Percentiles rank a stretch among this genome's conserved stretches.
Evolutionary conservation across 2,113 vertebrate genomes (phyloP).

Genomic region (Mustelus asterias): DNA sequence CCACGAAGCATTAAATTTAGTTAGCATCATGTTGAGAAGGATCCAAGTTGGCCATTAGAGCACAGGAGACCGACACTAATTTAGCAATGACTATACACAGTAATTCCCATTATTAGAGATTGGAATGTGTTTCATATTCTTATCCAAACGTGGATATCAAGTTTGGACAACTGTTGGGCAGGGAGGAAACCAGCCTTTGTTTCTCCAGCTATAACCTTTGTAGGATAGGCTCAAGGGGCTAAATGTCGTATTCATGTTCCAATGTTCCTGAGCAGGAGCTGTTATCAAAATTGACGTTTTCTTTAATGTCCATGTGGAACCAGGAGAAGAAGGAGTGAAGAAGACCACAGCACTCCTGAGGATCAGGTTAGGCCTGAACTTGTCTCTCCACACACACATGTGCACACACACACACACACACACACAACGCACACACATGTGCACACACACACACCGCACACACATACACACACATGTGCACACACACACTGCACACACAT

Average conservation of each 20-base stretch:
- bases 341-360: too few relatives aligned
- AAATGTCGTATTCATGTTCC: too few relatives aligned
- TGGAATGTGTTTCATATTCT: not conserved
- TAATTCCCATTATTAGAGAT: not conserved
- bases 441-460: too few relatives aligned
- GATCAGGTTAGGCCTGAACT: not conserved
- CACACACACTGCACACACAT: too few relatives aligned
- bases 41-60: not conserved
- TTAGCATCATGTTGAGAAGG: not conserved
- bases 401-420: too few relatives aligned
- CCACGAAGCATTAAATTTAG: not conserved
- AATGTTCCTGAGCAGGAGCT: not conserved
- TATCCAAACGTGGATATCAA: not conserved
- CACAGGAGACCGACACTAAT: not conserved
- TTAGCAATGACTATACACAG: not conserved
- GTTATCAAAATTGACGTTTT: not conserved
- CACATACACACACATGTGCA: not conserved
- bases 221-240: too few relatives aligned
- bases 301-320: not conserved
- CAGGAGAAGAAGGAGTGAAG: not conserved
- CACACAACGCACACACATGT: not conserved
- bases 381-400: not conserved
- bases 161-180: not conserved
- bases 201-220: too few relatives aligned
- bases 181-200: not conserved